Evolutionary conservation across 2,888 invertebrate genomes (phyloP).

Genomic region (Dasypolia templi): DNA sequence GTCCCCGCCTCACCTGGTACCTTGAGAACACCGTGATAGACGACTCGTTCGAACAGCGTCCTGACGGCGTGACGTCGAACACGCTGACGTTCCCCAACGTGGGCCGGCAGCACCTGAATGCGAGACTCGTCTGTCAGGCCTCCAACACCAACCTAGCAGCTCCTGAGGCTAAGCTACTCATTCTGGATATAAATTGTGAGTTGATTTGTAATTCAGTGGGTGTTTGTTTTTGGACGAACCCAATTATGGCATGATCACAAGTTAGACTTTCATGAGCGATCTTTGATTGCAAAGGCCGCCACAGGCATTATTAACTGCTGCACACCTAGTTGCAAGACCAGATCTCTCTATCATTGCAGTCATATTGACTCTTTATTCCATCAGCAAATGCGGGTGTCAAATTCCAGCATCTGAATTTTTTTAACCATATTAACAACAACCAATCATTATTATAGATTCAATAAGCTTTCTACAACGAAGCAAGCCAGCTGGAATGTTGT

Average conservation of each 20-base stretch:
- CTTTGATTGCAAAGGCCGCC: no score
- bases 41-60: constrained; percentile 93
- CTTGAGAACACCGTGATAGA: constrained; percentile 96
- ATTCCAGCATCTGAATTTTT: not conserved
- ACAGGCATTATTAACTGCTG: not conserved
- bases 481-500: not conserved
- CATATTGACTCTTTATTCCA: not conserved
- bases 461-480: not conserved
- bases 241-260: not conserved
- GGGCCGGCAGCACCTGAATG: constrained; percentile 95
- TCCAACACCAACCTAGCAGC: constrained; percentile 95
- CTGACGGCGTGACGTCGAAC: constrained; percentile 94
- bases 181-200: constrained; percentile 96
- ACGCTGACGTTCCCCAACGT: constrained; percentile 94
- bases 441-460: not conserved
- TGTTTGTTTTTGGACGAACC: not conserved
- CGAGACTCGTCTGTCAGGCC: constrained; percentile 96
- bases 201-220: constrained; percentile 70
- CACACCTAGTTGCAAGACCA: no score
- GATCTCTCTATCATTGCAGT: not conserved
- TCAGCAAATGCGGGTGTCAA: not conserved
- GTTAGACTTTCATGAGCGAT: not conserved
- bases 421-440: not conserved
- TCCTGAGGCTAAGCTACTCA: constrained; percentile 94
- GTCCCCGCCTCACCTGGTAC: constrained; percentile 95